A percentile compares a stretch with the other conserved stretches of the same genome.
These are phyloP conservation scores for Podarcis lilfordi DNA, from an alignment of 2,797 vertebrate species.

Conservation along the genomic window DNA sequence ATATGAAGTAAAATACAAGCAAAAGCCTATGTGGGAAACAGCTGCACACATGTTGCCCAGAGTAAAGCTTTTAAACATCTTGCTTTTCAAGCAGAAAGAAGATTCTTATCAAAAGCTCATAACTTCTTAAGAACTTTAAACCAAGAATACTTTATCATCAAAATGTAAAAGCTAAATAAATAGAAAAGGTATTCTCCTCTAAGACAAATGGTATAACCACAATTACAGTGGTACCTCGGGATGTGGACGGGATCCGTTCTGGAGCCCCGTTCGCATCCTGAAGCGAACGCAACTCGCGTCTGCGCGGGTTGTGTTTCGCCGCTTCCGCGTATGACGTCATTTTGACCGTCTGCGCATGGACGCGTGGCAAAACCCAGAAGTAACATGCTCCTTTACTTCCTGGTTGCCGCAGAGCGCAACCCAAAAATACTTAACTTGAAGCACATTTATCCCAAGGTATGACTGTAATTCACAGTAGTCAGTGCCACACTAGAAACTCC, in stretches of 20 bases:
- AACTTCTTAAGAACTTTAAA: background rate
- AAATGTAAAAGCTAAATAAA: slow-evolving; percentile 31
- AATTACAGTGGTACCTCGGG: background rate
- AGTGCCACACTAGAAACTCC: slow-evolving; percentile 14
- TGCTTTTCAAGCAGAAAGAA: background rate
- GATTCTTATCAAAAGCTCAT: background rate
- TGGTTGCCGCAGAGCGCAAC: too few relatives aligned
- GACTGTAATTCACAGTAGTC: slow-evolving; percentile 9
- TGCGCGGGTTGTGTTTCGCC: too few relatives aligned
- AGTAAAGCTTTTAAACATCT: background rate
- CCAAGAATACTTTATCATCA: slow-evolving; percentile 28
- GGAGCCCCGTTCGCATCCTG: too few relatives aligned
- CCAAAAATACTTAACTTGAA: too few relatives aligned
- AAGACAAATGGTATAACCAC: background rate
- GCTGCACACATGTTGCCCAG: slow-evolving; percentile 9
- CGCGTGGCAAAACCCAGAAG: accelerated
- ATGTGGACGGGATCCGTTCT: too few relatives aligned
- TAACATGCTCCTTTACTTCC: too few relatives aligned
- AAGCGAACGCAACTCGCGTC: too few relatives aligned
- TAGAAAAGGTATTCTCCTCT: background rate
- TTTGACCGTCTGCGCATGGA: too few relatives aligned
- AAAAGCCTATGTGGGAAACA: slow-evolving; percentile 33
- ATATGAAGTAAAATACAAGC: slow-evolving; percentile 64
- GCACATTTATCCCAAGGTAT: too few relatives aligned
- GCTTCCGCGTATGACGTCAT: too few relatives aligned